Conservation (phyloP, 1,140 invertebrate species). For the Drosophila azteca region DNA sequence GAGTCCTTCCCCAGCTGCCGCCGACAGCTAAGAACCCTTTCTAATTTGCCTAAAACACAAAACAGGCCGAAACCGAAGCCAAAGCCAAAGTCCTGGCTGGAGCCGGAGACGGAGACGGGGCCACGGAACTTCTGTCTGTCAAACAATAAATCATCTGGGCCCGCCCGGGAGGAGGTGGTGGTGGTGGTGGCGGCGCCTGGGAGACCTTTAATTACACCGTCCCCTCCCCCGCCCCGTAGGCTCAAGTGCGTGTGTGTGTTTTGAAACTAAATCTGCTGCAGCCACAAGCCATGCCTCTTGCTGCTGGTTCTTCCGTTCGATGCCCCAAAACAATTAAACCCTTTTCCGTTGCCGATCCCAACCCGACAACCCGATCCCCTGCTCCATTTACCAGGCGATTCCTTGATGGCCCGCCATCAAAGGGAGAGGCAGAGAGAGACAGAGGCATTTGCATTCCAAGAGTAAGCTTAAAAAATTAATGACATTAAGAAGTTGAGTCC, state of each 20-base stretch:
- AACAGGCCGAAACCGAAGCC: conserved; percentile 18
- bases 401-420: conserved; percentile 67
- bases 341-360: conserved; percentile 43
- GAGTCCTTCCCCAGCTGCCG: conserved; percentile 19
- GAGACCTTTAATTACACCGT: conserved; percentile 64
- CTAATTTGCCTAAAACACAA: conserved; percentile 71
- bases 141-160: conserved; percentile 74
- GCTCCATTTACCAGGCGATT: conserved; percentile 21
- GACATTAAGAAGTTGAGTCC: conserved; percentile 77
- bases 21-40: conserved; percentile 72
- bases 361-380: background rate
- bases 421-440: too few relatives aligned
- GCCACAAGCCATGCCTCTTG: conserved; percentile 12
- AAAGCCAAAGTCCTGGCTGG: too few relatives aligned
- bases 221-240: conserved; percentile 48
- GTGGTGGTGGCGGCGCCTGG: conserved; percentile 2
- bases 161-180: conserved; percentile 2
- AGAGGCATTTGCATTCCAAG: conserved; percentile 57
- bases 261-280: conserved; percentile 74
- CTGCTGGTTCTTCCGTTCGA: conserved; percentile 34
- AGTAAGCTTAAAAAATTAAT: conserved; percentile 81
- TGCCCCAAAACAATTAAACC: conserved; percentile 80
- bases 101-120: background rate
- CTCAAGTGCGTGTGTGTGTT: conserved; percentile 66
- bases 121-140: conserved; percentile 65